Conservation (phyloP, 2,888 invertebrate species). For the Neocrepidodera transversa region DNA sequence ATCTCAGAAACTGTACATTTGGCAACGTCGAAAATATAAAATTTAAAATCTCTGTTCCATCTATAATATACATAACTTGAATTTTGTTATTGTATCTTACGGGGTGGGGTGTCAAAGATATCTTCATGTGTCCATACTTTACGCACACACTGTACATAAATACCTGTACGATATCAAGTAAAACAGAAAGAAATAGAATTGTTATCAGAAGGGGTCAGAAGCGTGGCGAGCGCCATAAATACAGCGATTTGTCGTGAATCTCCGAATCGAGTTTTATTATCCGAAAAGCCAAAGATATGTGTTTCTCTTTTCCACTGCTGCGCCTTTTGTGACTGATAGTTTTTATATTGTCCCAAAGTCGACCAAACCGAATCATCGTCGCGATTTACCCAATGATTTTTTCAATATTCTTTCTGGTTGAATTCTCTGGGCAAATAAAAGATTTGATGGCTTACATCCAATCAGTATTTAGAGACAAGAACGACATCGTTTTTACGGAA, state of each 20-base stretch:
- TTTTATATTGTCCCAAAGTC: constrained; percentile 51
- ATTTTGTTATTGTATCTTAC: too few relatives aligned
- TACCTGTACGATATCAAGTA: constrained; percentile 20
- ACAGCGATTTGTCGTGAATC: constrained; percentile 56
- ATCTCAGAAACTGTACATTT: too few relatives aligned
- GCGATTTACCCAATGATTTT: neutral
- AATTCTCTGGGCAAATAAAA: constrained; percentile 54
- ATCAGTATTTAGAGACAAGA: constrained; percentile 59
- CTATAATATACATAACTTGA: too few relatives aligned
- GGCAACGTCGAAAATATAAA: too few relatives aligned
- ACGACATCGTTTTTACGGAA: constrained; percentile 50
- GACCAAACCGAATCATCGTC: constrained; percentile 10
- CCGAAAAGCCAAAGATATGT: constrained; percentile 69
- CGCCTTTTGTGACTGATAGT: constrained; percentile 55
- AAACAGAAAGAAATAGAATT: constrained; percentile 55
- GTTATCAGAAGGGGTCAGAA: constrained; percentile 56
- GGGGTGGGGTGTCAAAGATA: too few relatives aligned
- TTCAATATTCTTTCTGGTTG: constrained; percentile 45
- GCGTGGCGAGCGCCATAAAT: constrained; percentile 50
- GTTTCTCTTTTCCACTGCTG: constrained; percentile 53
- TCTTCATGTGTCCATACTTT: too few relatives aligned
- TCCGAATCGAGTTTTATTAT: constrained; percentile 67
- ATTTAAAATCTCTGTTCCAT: too few relatives aligned
- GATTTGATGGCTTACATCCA: constrained; percentile 58
- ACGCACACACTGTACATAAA: too few relatives aligned